These are phyloP conservation scores for Turnix velox DNA, from an alignment of 2,113 vertebrate genomes.

Conservation along the genomic window DNA sequence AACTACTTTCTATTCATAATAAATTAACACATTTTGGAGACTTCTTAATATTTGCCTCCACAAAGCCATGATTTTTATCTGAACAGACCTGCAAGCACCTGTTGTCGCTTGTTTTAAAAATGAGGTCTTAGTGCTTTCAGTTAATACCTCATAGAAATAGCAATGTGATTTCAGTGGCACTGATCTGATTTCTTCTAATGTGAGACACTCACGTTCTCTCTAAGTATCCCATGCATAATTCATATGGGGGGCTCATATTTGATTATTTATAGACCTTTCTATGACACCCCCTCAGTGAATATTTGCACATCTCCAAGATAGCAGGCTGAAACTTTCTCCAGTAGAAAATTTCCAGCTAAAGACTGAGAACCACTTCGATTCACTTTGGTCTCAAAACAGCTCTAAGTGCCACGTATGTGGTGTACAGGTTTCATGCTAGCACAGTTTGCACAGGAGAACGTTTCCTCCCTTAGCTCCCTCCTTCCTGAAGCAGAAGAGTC, in stretches of 20 bases:
- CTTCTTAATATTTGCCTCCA: constrained; percentile 65
- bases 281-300: constrained; percentile 59
- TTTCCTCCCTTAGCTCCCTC: not conserved
- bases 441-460: not conserved
- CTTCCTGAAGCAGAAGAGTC: not conserved
- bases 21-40: constrained; percentile 67
- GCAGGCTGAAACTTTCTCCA: constrained; percentile 47
- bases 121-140: constrained; percentile 42
- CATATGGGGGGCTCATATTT: constrained; percentile 59
- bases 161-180: constrained; percentile 60
- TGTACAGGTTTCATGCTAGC: not conserved
- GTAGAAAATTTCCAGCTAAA: constrained; percentile 47
- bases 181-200: constrained; percentile 57
- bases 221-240: constrained; percentile 52
- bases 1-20: constrained; percentile 68
- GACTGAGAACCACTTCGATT: constrained; percentile 29
- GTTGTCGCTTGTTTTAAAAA: constrained; percentile 64
- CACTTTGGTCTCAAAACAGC: constrained; percentile 24
- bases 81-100: constrained; percentile 69
- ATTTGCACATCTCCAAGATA: constrained; percentile 49
- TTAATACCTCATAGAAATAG: constrained; percentile 63
- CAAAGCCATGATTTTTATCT: constrained; percentile 59
- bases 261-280: constrained; percentile 60
- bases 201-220: constrained; percentile 52
- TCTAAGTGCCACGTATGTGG: not conserved